These are phyloP conservation scores for Troides oblongomaculatus DNA, from an alignment of 2,888 invertebrate genomes.

Conservation along the genomic window DNA sequence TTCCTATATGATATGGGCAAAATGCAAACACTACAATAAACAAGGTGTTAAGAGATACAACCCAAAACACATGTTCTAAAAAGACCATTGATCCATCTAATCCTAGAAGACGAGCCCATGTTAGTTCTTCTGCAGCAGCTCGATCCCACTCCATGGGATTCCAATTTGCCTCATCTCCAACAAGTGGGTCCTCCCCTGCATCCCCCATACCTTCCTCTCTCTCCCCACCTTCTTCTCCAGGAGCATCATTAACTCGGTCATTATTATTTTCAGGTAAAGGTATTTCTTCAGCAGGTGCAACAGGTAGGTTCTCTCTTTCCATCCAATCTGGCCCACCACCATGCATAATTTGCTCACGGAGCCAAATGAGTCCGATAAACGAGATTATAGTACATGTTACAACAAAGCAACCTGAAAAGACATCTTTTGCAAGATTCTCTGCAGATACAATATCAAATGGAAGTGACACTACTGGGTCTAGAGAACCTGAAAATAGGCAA, in stretches of 20 bases:
- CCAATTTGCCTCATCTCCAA: slow-evolving; percentile 93
- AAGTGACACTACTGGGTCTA: slow-evolving; percentile 91
- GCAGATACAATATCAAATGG: slow-evolving; percentile 96
- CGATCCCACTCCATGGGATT: slow-evolving; percentile 99
- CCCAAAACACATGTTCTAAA: slow-evolving; percentile 99
- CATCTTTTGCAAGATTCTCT: slow-evolving; percentile 95
- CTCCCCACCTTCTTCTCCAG: slow-evolving; percentile 53
- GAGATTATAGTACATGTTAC: slow-evolving; percentile 97
- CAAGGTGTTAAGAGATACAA: slow-evolving; percentile 96
- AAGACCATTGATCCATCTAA: slow-evolving; percentile 98
- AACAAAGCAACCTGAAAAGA: slow-evolving; percentile 97
- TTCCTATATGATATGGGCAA: slow-evolving; percentile 97
- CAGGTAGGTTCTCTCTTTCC: slow-evolving; percentile 83
- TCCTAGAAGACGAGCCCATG: slow-evolving; percentile 98
- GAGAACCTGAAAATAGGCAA: slow-evolving; percentile 93
- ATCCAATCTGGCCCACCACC: slow-evolving; percentile 99
- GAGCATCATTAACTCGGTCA: slow-evolving; percentile 64
- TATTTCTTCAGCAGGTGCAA: slow-evolving; percentile 71
- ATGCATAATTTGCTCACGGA: slow-evolving; percentile 97
- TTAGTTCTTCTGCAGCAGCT: slow-evolving; percentile 97
- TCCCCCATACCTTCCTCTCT: slow-evolving; percentile 65
- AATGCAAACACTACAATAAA: slow-evolving; percentile 99
- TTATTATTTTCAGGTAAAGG: slow-evolving; percentile 75
- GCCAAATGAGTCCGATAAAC: slow-evolving; percentile 98
- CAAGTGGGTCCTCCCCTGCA: slow-evolving; percentile 76